Evolutionary conservation across 2,797 vertebrate species (phyloP), one percentile per base, ranked within the genome.

Genomic region (Manis pentadactyla): DNA sequence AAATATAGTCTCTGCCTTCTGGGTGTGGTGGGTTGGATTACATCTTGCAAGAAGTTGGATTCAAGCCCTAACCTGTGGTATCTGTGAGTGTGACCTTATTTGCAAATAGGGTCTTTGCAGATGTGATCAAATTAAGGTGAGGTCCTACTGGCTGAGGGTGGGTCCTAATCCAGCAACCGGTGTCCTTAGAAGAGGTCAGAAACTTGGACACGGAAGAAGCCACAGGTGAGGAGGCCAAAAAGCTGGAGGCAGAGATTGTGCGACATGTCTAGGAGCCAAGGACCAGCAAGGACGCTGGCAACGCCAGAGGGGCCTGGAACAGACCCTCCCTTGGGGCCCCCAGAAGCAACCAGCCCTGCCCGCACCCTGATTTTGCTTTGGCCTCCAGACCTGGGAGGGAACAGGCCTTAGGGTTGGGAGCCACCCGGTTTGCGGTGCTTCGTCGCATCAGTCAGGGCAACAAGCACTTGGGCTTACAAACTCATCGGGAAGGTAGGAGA

Each of bases 271-370:
- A 0, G 1, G 37, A 39, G 21, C 37, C 4, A 1, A 29, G 59
- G 37, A 23, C 4, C 3, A 2, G 0, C 4, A 3, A 7, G 34
- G 39, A 27, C 46, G 11, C 29, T 1, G 37, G 29, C 7, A 8
- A 9, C 31, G 53, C 1, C n/a, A 27, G 64, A 71, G 53, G 1
- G 71, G 31, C 66, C 19, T 5, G 4, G n/a, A 7, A 17, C 5
- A 11, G 77, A 9, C 6, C 27, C 7, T 15, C 6, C 12, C 11
- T 55, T 11, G 0, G 8, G 29, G 83, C 4, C 39, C 64, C 21
- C 31, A 51, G 49, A n/a, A 42, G 55, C 11, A 81, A 4, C 19
- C 27, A 2, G 0, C 25, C 34, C 66, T 21, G 29, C 17, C 4
- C n/a, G 15, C 55, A 2, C 53, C 39, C 1, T 4, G 14, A 1